Evolutionary conservation across 1,140 invertebrate genomes (phyloP).

Genomic region (Bombus picipes): DNA sequence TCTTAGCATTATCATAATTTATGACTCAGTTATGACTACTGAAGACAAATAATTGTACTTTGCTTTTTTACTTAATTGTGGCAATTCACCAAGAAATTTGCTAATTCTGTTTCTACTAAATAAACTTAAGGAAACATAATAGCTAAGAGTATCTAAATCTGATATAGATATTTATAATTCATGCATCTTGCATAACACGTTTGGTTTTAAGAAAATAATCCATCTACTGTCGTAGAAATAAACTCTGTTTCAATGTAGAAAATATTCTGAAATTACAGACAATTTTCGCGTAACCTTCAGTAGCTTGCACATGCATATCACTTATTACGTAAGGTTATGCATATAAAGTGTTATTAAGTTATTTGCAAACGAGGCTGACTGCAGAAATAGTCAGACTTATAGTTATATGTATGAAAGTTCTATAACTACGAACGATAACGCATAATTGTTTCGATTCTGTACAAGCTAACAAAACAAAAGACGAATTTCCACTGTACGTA

Average conservation of each 20-base stretch:
- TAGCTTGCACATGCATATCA: not conserved
- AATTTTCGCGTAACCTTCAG: constrained; percentile 4
- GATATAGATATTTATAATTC: not conserved
- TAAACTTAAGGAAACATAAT: too few relatives aligned
- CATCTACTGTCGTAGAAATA: not conserved
- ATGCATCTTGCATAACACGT: too few relatives aligned
- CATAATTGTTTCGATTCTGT: not conserved
- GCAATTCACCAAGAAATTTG: not conserved
- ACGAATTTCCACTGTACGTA: too few relatives aligned
- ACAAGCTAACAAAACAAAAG: not conserved
- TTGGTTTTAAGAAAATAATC: not conserved
- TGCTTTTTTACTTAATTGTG: not conserved
- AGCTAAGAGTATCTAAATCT: not conserved
- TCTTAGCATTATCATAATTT: too few relatives aligned
- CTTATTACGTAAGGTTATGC: constrained; percentile 11
- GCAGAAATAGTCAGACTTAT: too few relatives aligned
- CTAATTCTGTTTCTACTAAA: not conserved
- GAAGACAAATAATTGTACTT: not conserved
- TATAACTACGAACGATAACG: not conserved
- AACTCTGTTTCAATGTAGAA: not conserved
- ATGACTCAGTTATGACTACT: not conserved
- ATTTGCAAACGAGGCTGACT: too few relatives aligned
- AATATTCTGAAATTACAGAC: not conserved
- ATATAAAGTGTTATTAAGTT: not conserved
- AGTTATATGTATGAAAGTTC: not conserved